These are phyloP conservation scores for Colossoma macropomum DNA, from an alignment of 2,113 vertebrate species.

Conservation along the genomic window DNA sequence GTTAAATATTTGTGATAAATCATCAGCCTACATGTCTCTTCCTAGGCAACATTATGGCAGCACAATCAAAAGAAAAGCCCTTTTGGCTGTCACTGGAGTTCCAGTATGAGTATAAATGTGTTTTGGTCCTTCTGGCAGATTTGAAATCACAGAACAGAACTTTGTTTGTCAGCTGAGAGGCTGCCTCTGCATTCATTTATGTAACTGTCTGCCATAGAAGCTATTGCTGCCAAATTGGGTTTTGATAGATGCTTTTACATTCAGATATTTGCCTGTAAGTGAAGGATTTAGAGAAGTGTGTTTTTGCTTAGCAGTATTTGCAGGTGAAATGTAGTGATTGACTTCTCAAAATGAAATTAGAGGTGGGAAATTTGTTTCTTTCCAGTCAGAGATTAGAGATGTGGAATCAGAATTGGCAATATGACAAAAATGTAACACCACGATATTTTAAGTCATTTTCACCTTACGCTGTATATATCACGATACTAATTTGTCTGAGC, in stretches of 20 bases:
- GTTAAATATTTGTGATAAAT: constrained; percentile 38
- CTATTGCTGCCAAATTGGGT: constrained; percentile 7
- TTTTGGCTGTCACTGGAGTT: constrained; percentile 16
- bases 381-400: too few species aligned
- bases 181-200: constrained; percentile 24
- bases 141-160: constrained; percentile 9
- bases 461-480: too few species aligned
- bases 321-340: background rate
- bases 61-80: constrained; percentile 33
- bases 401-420: too few species aligned
- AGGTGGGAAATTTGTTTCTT: too few species aligned
- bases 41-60: background rate
- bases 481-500: too few species aligned
- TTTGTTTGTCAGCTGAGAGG: too few species aligned
- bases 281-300: background rate
- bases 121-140: constrained; percentile 12
- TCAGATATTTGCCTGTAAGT: background rate
- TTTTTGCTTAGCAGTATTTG: too few species aligned
- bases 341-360: too few species aligned
- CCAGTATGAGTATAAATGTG: constrained; percentile 24
- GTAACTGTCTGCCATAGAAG: background rate
- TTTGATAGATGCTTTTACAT: constrained; percentile 19
- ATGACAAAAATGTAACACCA: too few species aligned
- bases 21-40: constrained; percentile 1
- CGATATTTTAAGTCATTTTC: too few species aligned